Conservation (phyloP, 2,888 invertebrate genomes). For the Kuschelorhynchus macadamiae region DNA sequence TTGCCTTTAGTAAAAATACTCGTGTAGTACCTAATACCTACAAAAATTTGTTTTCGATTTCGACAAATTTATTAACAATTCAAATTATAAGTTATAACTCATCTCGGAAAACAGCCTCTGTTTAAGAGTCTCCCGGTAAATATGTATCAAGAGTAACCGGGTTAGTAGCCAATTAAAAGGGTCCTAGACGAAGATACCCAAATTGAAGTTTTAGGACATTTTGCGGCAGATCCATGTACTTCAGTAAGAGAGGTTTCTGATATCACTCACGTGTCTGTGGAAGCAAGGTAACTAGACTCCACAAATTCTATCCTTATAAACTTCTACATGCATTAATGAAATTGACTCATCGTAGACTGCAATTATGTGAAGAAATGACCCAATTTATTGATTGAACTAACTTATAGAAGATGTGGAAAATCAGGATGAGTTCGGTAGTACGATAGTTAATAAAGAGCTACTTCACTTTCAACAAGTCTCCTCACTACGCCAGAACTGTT, state of each 20-base stretch:
- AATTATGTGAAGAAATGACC: not conserved
- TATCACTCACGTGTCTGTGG: no score
- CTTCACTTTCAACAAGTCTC: not conserved
- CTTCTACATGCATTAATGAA: not conserved
- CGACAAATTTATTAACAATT: no score
- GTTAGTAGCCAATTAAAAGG: not conserved
- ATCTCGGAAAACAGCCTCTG: no score
- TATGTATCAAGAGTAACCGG: no score
- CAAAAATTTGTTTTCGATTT: no score
- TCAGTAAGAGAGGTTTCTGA: no score
- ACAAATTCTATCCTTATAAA: conserved; percentile 1
- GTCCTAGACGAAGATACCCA: not conserved
- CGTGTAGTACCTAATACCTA: no score
- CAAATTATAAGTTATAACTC: no score
- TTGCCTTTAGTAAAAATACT: no score
- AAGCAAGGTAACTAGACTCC: not conserved
- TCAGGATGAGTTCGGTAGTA: no score
- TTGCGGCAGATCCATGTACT: conserved; percentile 1
- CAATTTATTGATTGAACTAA: not conserved
- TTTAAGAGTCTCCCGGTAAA: no score
- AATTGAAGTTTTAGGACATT: conserved; percentile 3
- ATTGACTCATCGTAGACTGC: not conserved
- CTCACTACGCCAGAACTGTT: not conserved
- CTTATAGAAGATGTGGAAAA: no score
- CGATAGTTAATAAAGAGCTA: not conserved